phyloP scores from a whole-genome alignment of 2,888 invertebrate species.

The Thymelicus sylvestris region DNA sequence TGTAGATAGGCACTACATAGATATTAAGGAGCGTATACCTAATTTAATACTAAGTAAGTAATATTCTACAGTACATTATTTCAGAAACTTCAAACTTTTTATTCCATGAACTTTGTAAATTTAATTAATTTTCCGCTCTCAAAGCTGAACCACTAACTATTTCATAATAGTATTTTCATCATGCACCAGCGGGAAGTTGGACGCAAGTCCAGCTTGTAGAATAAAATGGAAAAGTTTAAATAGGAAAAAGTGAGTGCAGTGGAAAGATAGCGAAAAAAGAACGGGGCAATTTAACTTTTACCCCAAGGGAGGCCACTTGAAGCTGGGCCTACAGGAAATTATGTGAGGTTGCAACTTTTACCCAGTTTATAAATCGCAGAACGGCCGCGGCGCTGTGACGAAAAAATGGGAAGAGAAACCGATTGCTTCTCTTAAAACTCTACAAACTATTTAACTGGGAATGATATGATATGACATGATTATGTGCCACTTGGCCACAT shows the following conservation, averaged over 20 bases:
- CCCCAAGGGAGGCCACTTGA: conserved; percentile 70
- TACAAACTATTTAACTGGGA: no score
- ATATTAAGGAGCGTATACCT: no score
- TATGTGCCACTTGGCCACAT: no score
- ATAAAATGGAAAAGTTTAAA: conserved; percentile 81
- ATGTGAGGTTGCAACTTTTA: conserved; percentile 61
- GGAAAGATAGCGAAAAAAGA: conserved; percentile 80
- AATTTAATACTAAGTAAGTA: background rate
- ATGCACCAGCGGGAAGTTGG: conserved; percentile 51
- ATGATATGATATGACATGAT: no score
- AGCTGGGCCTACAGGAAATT: conserved; percentile 70
- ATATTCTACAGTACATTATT: background rate
- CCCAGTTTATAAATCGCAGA: conserved; percentile 26
- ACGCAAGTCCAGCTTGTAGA: conserved; percentile 61
- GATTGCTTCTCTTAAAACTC: conserved; percentile 38
- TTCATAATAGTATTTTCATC: conserved; percentile 51
- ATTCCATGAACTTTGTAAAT: conserved; percentile 19
- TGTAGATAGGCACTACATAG: no score
- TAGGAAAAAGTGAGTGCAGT: conserved; percentile 78
- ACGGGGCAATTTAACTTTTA: conserved; percentile 78
- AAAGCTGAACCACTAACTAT: conserved; percentile 21
- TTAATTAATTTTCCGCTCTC: conserved; percentile 33
- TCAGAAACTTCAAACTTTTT: background rate
- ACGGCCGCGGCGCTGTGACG: conserved; percentile 11
- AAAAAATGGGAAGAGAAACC: conserved; percentile 19